Evolutionary conservation across 2,888 invertebrate species (phyloP).

Genomic region (Melinopterus prodromus): DNA sequence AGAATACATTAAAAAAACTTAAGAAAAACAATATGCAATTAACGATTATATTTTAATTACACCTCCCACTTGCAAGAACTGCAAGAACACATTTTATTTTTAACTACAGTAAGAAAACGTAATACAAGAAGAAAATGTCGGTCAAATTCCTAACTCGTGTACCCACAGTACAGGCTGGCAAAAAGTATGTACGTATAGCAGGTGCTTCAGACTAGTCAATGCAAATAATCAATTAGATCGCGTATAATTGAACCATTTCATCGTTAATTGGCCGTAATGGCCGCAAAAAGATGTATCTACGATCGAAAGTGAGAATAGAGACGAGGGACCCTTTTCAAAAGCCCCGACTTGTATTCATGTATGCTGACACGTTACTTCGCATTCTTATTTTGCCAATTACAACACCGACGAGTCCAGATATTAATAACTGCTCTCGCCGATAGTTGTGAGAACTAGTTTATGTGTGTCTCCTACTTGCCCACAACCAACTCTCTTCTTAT

Average conservation of each 20-base stretch:
- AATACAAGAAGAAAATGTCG: no score
- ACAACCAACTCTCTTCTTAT: not conserved
- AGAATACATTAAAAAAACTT: no score
- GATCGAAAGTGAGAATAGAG: not conserved
- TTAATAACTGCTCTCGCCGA: slow-evolving; percentile 4
- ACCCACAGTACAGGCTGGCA: not conserved
- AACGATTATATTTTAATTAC: no score
- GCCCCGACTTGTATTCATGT: not conserved
- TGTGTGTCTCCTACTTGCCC: not conserved
- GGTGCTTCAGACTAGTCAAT: not conserved
- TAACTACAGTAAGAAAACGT: no score
- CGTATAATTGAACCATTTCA: not conserved
- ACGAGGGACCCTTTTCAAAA: not conserved
- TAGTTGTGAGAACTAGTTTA: slow-evolving; percentile 4
- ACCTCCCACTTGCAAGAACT: no score
- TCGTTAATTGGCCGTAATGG: not conserved
- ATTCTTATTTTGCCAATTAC: not conserved
- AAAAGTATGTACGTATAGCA: not conserved
- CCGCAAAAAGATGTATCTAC: not conserved
- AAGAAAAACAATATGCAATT: no score
- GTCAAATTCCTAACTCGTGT: no score
- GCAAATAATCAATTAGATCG: slow-evolving; percentile 11
- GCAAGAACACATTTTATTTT: no score
- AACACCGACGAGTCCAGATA: not conserved
- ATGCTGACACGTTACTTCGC: not conserved